Evolutionary conservation across 2,888 invertebrate genomes (phyloP), one percentile per base, ranked within the genome.

Genomic region (Sphinx pinastri): DNA sequence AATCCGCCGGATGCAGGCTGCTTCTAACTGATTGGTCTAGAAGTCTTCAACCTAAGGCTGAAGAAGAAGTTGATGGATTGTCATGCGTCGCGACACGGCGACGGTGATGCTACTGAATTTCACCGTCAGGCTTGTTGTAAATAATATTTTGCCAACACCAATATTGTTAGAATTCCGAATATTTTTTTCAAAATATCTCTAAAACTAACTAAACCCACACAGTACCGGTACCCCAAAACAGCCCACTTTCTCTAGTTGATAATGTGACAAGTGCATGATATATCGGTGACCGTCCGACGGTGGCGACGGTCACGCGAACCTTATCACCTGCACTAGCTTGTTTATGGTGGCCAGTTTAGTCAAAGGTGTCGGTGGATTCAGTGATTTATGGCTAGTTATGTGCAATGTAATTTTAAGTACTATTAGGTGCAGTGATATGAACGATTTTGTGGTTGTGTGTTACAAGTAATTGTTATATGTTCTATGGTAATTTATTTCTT

Each of bases 261-360:
- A 68, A 68, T 45, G 55, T 47, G 68, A 57, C 68, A 68, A 68
- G 68, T 68, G 68, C 68, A 68, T 68, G 68, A 68, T 68, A 47
- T 68, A 68, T 68, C 68, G 55, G 67, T 68, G 45, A 12, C 38
- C 52, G 55, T 45, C 67, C 12, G 52, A 54, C 54, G 31, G 55
- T 55, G 54, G 57, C 16, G 49, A 49, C 63, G 49, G 63, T 49
- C 63, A 49, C 63, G 63, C 49, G 49, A 63, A 47, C 63, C 49
- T 63, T 63, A 63, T 63, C 63, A 63, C 63, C 49, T 63, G 63
- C 63, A 63, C 63, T 63, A 49, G 13, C 63, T 49, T 63, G 63
- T 63, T 63, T 63, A 63, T 49, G 60, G 60, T 60, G 63, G 11
- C 47, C 49, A 49, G 47, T 63, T 49, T 49, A 13, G 47, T 19